Evolutionary conservation across 2,888 invertebrate genomes (phyloP), one percentile per base, ranked within the genome.

Genomic region (Parelbella ahira): DNA sequence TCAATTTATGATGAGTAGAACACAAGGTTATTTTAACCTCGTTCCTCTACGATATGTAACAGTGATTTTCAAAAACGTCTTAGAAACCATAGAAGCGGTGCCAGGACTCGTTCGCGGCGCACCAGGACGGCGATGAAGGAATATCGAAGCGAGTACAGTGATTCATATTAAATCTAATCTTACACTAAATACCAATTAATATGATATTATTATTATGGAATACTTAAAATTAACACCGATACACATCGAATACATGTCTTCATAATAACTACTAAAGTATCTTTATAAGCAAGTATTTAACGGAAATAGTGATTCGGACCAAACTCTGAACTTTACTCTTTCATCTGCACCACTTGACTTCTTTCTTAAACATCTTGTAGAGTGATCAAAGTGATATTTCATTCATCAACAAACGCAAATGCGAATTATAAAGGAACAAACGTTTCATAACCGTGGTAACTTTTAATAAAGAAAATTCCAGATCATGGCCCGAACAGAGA

Each of bases 181-280:
- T 42, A 42, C 18, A 13, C 29, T 30, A 45, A n/a, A n/a, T 27
- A 20, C 41, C 25, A 15, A 41, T 13, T 21, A 39, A 46, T 23
- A 46, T 34, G 42, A 39, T 32, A 30, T n/a, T 3, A 32, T 44
- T 23, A 58, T 51, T 60, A 68, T 69, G 73, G 68, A 75, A 75
- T 73, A 65, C 55, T 54, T 61, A 62, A 58, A 51, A 49, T 64
- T 57, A 64, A 66, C 58, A 64, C 49, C 56, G 46, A 62, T 58
- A 51, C 56, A 61, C 55, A 61, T 50, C 50, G 56, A 61, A 63
- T 56, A 56, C 60, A 66, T 71, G 70, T 69, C 70, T 73, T 69
- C 62, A 56, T 60, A 50, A 56, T 51, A 57, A 54, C 48, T 53
- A 50, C 45, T 51, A 50, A 48, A 38, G 2, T 34, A 34, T 10